These are phyloP conservation scores for Elaeidobius kamerunicus DNA, from an alignment of 2,888 invertebrate genomes.

Conservation along the genomic window DNA sequence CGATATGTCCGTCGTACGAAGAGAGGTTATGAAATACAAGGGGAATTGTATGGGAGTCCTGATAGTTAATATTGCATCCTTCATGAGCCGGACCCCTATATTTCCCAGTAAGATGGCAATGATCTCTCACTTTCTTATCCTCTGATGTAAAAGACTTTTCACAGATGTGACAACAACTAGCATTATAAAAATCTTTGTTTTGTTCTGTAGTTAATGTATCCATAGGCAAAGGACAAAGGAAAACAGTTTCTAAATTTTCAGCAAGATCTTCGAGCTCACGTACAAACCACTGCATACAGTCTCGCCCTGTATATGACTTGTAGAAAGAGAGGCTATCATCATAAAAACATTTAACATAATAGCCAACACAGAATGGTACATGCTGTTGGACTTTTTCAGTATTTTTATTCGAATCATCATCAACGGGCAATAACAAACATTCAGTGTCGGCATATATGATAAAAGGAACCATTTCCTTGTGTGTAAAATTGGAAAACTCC, in stretches of 20 bases:
- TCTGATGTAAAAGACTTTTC: neutral
- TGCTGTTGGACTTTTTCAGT: slow-evolving; percentile 7
- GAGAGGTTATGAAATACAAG: slow-evolving; percentile 5
- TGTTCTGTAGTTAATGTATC: neutral
- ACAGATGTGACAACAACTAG: slow-evolving; percentile 10
- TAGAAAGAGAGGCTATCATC: slow-evolving; percentile 14
- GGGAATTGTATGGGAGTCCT: neutral
- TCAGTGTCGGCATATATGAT: slow-evolving; percentile 31
- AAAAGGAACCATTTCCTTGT: slow-evolving; percentile 22
- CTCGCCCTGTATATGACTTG: slow-evolving; percentile 7
- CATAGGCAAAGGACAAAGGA: slow-evolving; percentile 4
- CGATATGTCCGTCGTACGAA: slow-evolving; percentile 3
- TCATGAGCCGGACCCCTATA: too few relatives aligned
- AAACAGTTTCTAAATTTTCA: slow-evolving; percentile 10
- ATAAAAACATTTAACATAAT: slow-evolving; percentile 18
- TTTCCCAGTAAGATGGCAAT: neutral
- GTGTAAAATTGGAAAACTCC: slow-evolving; percentile 18
- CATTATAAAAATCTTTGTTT: neutral
- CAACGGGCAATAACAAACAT: slow-evolving; percentile 14
- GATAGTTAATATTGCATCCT: slow-evolving; percentile 1
- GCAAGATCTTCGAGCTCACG: slow-evolving; percentile 7
- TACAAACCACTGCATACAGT: slow-evolving; percentile 22
- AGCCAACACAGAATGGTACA: slow-evolving; percentile 8
- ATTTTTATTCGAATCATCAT: neutral
- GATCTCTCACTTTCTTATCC: slow-evolving; percentile 3